A percentile compares a stretch with the other conserved stretches of the same genome.
Conservation (phyloP, 2,113 vertebrate species). For the Mus spicilegus region DNA sequence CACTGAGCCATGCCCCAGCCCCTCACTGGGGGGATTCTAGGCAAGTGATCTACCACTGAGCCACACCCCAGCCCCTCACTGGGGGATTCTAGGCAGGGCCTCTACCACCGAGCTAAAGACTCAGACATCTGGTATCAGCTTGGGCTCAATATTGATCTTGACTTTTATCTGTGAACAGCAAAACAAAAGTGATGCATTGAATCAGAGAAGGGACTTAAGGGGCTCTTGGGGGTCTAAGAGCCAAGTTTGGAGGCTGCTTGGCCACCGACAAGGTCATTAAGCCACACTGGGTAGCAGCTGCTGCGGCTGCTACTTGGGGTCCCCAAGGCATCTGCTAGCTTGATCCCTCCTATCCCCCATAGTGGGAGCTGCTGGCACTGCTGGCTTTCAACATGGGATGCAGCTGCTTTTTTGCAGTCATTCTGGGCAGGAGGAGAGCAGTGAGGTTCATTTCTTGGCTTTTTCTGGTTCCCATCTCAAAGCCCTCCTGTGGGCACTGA, state of each 20-base stretch:
- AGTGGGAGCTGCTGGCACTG: background rate
- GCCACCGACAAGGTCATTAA: too few relatives aligned
- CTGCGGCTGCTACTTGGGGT: background rate
- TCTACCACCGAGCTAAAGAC: too few relatives aligned
- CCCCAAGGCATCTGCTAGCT: background rate
- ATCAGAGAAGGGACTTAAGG: background rate
- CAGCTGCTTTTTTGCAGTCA: rapidly evolving
- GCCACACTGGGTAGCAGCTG: background rate
- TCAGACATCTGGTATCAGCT: too few relatives aligned
- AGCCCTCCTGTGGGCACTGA: background rate
- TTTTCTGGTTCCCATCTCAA: background rate
- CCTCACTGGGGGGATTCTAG: background rate
- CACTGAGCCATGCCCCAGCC: too few relatives aligned
- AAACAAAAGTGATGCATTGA: background rate
- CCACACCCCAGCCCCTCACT: too few relatives aligned
- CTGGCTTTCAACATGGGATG: background rate
- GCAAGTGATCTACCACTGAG: background rate
- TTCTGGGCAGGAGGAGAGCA: background rate
- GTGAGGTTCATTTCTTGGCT: background rate
- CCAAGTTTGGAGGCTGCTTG: background rate
- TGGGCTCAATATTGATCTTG: background rate
- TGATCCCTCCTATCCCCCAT: background rate
- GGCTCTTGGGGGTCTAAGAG: background rate
- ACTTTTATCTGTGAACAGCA: background rate
- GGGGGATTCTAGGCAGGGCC: too few relatives aligned